These are phyloP conservation scores for Hypolimnas misippus DNA, from an alignment of 2,888 invertebrate genomes.

Conservation along the genomic window DNA sequence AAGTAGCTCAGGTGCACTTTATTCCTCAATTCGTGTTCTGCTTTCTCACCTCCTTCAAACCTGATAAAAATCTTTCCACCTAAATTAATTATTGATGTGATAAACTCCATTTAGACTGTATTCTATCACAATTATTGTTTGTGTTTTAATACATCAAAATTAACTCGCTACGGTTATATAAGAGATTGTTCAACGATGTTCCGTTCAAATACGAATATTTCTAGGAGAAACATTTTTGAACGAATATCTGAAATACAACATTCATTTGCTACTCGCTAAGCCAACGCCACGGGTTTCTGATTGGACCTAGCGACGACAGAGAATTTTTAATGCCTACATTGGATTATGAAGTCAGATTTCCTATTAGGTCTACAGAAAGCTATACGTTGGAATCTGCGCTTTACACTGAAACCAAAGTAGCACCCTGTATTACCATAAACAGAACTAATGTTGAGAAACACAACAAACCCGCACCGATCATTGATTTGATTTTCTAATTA, in stretches of 20 bases:
- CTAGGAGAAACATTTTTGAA: conserved; percentile 17
- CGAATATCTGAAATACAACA: conserved; percentile 34
- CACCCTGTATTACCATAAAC: neutral
- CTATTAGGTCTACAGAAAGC: conserved; percentile 9
- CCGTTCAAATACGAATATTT: conserved; percentile 3
- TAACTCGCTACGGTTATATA: neutral
- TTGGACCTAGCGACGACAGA: conserved; percentile 25
- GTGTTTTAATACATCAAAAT: no score
- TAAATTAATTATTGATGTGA: no score
- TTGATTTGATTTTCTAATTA: neutral
- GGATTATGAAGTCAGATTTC: conserved; percentile 22
- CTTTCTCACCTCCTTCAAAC: no score
- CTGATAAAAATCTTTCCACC: no score
- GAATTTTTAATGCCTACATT: conserved; percentile 24
- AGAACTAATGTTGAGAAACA: neutral
- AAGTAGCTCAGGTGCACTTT: no score
- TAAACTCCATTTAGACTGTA: no score
- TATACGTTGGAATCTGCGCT: neutral
- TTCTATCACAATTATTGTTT: no score
- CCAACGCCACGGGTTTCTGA: conserved; percentile 29
- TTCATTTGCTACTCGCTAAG: conserved; percentile 36
- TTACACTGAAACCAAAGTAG: neutral
- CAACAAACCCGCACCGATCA: neutral
- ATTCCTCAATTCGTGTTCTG: no score
- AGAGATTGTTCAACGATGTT: neutral